Base-by-base conservation (phyloP, 2,888 invertebrate species). In the Tridacna crocea region DNA sequence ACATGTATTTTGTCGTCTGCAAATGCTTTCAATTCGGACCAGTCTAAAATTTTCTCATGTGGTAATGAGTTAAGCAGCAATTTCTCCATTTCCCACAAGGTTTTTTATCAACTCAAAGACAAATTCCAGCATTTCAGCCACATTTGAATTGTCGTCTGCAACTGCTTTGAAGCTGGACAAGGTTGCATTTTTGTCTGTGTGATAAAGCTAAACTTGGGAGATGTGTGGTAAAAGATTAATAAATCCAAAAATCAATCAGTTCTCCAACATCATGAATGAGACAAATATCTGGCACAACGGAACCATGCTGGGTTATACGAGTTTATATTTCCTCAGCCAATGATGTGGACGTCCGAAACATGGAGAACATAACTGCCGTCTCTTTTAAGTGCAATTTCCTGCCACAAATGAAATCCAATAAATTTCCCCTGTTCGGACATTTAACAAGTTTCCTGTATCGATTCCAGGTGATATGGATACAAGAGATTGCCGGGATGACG, bases 331-430 rank as follows among this genome's bases (percentile, higher is more conserved):
- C 70, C 70, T 51, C 22, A 19, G 48, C 51, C 22, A 51, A 51
- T 17, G 24, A 70, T 24, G 70, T 22, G 24, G 51, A 70, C n/a
- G 13, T 51, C 70, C 70, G 70, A 70, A 19, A 70, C 70, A 70
- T 51, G 24, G 51, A 70, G 51, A 70, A 70, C 6, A 22, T 22
- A 48, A 22, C 51, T 17, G n/a, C 26, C 24, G 48, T 51, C 22
- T 51, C n/a, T 70, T 70, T 47, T 46, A 36, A 68, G 46, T 47
- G 46, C 27, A 15, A 46, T 68, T 68, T 70, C 70, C 70, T 22
- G 46, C 24, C 70, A 70, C 51, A 51, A 70, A 70, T 51, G 26
- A 70, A 70, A 70, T 70, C 70, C 70, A 70, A 51, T 70, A 70
- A 70, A 51, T 51, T 70, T 51, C 51, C n/a, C 47, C 22, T 70